phyloP scores from a whole-genome alignment of 2,888 invertebrate species.

The Drosophila macrospina region DNA sequence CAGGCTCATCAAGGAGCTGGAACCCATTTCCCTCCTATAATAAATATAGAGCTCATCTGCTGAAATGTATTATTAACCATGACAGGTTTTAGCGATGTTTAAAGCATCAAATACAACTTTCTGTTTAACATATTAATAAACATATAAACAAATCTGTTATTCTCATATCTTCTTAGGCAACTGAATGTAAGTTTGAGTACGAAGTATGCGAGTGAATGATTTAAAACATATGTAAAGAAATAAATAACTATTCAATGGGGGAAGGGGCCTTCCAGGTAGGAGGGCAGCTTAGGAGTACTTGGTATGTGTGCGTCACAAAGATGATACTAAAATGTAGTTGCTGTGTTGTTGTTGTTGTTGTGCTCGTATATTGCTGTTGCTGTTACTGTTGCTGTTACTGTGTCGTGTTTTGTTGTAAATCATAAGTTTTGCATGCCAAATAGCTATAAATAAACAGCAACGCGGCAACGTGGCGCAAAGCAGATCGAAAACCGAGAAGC shows the following conservation, averaged over 20 bases:
- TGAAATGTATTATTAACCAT: no score
- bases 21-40: no score
- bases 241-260: slow-evolving; percentile 26
- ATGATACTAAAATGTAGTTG: slow-evolving; percentile 31
- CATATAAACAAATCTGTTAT: no score
- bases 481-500: slow-evolving; percentile 43
- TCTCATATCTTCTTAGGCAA: no score
- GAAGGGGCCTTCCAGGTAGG: slow-evolving; percentile 24
- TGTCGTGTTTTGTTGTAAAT: slow-evolving; percentile 71
- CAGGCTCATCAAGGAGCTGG: no score
- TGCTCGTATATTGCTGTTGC: slow-evolving; percentile 33
- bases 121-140: no score
- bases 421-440: slow-evolving; percentile 76
- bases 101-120: no score
- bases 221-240: slow-evolving; percentile 8
- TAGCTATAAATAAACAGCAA: slow-evolving; percentile 73
- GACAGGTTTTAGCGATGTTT: no score
- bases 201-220: slow-evolving; percentile 22
- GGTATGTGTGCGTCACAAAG: background rate
- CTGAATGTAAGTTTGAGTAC: no score
- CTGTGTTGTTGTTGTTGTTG: slow-evolving; percentile 40
- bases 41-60: no score
- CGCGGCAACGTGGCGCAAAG: slow-evolving; percentile 40
- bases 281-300: background rate
- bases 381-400: slow-evolving; percentile 49